phyloP scores from a whole-genome alignment of 1,140 invertebrate species.

The Drosophila ohnishii region DNA sequence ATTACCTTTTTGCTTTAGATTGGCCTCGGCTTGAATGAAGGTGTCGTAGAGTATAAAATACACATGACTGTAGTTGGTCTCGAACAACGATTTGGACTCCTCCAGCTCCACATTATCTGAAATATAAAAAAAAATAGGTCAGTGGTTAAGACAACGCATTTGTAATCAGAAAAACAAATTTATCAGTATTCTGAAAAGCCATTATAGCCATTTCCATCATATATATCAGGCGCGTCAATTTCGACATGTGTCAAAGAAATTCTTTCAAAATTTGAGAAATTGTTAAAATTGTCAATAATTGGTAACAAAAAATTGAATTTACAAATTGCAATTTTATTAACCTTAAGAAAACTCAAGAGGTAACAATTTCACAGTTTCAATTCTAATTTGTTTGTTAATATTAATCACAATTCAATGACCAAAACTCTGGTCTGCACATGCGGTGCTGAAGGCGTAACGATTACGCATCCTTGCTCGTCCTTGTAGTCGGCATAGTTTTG shows the following conservation, averaged over 20 bases:
- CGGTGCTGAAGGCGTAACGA: background rate
- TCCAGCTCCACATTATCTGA: conserved; percentile 95
- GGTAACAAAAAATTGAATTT: too few relatives aligned
- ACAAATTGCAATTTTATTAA: too few relatives aligned
- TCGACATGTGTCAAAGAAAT: too few relatives aligned
- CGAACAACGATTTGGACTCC: conserved; percentile 96
- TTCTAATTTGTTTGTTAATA: background rate
- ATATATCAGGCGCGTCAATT: too few relatives aligned
- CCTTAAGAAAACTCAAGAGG: too few relatives aligned
- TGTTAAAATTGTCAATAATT: too few relatives aligned
- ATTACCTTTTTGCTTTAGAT: conserved; percentile 95
- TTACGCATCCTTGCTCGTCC: background rate
- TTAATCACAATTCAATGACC: background rate
- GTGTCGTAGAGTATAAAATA: conserved; percentile 98
- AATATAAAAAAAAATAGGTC: conserved; percentile 54
- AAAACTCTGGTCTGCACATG: background rate
- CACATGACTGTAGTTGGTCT: conserved; percentile 96
- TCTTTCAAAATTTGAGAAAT: too few relatives aligned
- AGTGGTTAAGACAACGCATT: background rate
- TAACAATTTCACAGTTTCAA: too few relatives aligned
- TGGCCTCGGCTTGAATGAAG: conserved; percentile 94
- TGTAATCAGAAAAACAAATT: conserved; percentile 2
- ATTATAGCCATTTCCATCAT: too few relatives aligned
- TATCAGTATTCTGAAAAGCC: background rate
- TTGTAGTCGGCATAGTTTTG: conserved; percentile 1